phyloP scores from a whole-genome alignment of 1,140 invertebrate genomes.

The Lepidurus apus region DNA sequence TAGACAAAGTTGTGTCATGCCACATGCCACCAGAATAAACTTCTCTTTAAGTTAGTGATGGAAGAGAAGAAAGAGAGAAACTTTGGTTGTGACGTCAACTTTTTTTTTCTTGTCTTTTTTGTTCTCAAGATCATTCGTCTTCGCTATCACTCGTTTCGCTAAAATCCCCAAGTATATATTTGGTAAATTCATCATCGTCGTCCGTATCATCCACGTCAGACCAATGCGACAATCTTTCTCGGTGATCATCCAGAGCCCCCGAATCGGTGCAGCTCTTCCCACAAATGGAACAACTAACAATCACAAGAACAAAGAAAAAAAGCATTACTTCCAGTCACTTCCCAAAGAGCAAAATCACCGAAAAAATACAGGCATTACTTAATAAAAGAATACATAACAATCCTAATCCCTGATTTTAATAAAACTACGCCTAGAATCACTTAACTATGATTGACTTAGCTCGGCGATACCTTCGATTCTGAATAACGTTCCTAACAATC shows the following conservation, averaged over 20 bases:
- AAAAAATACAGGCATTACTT: not conserved
- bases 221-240: conserved; percentile 7
- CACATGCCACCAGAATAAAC: no score
- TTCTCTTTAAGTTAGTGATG: no score
- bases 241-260: not conserved
- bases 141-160: conserved; percentile 1
- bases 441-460: no score
- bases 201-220: not conserved
- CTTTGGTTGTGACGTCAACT: no score
- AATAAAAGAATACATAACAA: not conserved
- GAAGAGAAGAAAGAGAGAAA: no score
- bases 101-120: not conserved
- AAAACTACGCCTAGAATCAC: not conserved
- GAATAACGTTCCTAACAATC: no score
- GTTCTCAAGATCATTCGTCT: not conserved
- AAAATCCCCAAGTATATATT: not conserved
- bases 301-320: not conserved
- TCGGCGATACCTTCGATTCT: no score
- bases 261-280: not conserved
- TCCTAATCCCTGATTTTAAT: not conserved
- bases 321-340: not conserved
- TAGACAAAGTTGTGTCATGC: no score
- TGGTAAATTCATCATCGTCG: conserved; percentile 13
- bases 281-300: not conserved
- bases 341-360: not conserved